Base-by-base conservation (phyloP, 2,888 invertebrate genomes). In the Agapostemon virescens region DNA sequence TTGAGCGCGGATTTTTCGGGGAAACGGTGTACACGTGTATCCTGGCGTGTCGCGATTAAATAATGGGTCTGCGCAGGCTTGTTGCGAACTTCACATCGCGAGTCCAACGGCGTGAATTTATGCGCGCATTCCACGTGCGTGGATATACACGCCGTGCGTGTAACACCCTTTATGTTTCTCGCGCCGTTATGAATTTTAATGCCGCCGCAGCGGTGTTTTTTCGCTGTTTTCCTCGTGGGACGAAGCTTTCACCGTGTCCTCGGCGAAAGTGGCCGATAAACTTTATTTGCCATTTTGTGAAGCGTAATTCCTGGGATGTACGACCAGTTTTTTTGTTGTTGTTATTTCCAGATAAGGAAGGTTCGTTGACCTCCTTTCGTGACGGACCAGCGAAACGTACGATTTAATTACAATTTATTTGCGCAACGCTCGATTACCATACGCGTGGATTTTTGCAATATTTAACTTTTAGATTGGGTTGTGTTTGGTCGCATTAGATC, bases 21-120 rank as follows among this genome's bases (percentile, higher is more conserved):
- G 9, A n/a, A 33, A 40, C 23, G 6, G 30, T 4, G 17, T 23
- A 52, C 70, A 70, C 69, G 74, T 68, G 74, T 20, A 63, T 36
- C 36, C 6, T 17, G 1, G 17, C n/a, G 33, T 33, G 11, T 40
- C 15, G n/a, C 7, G 38, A 67, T 45, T 30, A 67, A 67, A 30
- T 45, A n/a, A 67, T 30, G 30, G n/a, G 30, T 13, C 26, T n/a
- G 42, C 67, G 67, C 42, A 45, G 20, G 42, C 26, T 67, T 45
- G 13, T 42, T 26, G 40, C 23, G 40, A 40, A 40, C 42, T 36
- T 33, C n/a, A 23, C 11, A 5, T 13, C 71, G 11, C 17, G 26
- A 17, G 42, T 42, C 9, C 40, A 17, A 17, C 66, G 11, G 17
- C 67, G 26, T 33, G 26, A 45, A 45, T 67, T 66, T 67, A 45